Percentiles rank a stretch among this genome's conserved stretches.
These are phyloP conservation scores for Erinaceus europaeus DNA, from an alignment of 2,113 vertebrate species.

Conservation along the genomic window DNA sequence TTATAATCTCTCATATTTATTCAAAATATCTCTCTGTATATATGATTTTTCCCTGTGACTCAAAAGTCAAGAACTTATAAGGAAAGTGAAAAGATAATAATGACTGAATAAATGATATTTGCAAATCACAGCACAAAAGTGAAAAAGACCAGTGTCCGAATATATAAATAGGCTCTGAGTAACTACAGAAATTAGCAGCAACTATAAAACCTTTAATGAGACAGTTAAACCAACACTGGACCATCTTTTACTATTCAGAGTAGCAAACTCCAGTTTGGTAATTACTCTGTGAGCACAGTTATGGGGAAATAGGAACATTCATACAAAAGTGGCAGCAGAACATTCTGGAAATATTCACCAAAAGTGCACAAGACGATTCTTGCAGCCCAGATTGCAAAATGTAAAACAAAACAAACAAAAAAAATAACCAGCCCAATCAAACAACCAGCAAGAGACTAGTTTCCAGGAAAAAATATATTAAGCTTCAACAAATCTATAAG, in stretches of 20 bases:
- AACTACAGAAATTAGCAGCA: neutral
- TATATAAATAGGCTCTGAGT: neutral
- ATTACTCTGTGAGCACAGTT: neutral
- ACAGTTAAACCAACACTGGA: neutral
- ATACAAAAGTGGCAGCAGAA: neutral
- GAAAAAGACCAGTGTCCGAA: neutral
- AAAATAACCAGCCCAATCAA: neutral
- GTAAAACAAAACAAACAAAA: too few species aligned
- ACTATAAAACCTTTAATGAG: neutral
- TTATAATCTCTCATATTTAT: neutral
- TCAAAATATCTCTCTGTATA: too few species aligned
- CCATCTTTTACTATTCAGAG: neutral
- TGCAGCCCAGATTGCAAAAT: too few species aligned
- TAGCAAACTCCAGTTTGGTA: neutral
- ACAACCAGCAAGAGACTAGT: neutral
- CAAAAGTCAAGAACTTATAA: neutral
- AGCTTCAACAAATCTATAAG: neutral
- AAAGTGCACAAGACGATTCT: neutral
- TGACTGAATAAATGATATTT: neutral
- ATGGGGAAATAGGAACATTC: neutral
- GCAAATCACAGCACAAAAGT: neutral
- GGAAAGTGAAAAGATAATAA: neutral
- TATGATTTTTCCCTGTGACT: neutral
- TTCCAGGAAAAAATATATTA: slow-evolving; percentile 4
- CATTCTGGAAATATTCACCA: neutral